phyloP scores from a whole-genome alignment of 2,797 vertebrate species.

The Pelodytes ibericus region DNA sequence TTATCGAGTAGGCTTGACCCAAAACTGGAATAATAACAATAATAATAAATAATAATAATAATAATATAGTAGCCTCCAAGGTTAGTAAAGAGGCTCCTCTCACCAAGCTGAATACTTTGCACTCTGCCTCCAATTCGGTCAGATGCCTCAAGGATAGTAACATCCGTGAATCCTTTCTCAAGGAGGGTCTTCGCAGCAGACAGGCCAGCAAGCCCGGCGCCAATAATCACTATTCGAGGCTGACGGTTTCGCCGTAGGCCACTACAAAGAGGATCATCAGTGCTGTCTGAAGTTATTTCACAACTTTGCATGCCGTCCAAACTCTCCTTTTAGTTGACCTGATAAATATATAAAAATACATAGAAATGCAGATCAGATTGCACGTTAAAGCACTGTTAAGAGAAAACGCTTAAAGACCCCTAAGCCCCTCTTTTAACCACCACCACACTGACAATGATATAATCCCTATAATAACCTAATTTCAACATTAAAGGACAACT shows the following conservation, averaged over 20 bases:
- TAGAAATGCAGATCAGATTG: too few relatives aligned
- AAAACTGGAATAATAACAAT: too few relatives aligned
- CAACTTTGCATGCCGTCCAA: constrained; percentile 99
- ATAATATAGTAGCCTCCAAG: too few relatives aligned
- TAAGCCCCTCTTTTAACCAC: too few relatives aligned
- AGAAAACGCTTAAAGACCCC: too few relatives aligned
- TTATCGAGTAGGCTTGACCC: too few relatives aligned
- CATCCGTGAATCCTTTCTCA: constrained; percentile 93
- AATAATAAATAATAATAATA: too few relatives aligned
- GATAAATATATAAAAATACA: neutral
- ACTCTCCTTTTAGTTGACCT: constrained; percentile 93
- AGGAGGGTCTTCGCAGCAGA: constrained; percentile 90
- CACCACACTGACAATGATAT: too few relatives aligned
- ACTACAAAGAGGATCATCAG: constrained; percentile 99
- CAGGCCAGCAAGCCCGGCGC: constrained; percentile 95
- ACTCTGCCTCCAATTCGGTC: constrained; percentile 93
- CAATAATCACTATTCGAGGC: constrained; percentile 98
- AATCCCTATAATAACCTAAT: too few relatives aligned
- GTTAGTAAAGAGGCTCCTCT: constrained; percentile 63
- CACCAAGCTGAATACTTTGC: constrained; percentile 91
- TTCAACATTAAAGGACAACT: too few relatives aligned
- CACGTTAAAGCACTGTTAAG: too few relatives aligned
- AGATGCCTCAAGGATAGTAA: constrained; percentile 94
- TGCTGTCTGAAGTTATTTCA: constrained; percentile 99
- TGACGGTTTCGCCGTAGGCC: constrained; percentile 89